Evolutionary conservation across 2,888 invertebrate species (phyloP), one percentile per base, ranked within the genome.

Genomic region (Lithophane semibrunnea): DNA sequence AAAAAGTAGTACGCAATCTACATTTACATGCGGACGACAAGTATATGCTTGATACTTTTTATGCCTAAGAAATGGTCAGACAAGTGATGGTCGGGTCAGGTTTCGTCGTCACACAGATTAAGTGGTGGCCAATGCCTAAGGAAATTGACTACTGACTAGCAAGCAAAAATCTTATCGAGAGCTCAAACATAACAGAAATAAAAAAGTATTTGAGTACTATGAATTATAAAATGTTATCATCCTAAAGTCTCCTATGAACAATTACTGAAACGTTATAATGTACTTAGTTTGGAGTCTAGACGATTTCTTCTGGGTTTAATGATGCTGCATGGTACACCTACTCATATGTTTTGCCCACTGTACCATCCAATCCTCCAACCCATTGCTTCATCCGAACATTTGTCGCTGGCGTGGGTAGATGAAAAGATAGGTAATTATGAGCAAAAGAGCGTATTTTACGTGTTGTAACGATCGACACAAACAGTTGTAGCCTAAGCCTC

Each of bases 361-460:
- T 37, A 49, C 49, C 16, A 47, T 42, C 18, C 63, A 13, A 69
- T 54, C n/a, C 60, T 72, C 60, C 56, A n/a, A 71, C 16, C 44
- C 29, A 73, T 67, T 83, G 75, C 85, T 68, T 78, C 84, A 77
- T 65, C 64, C 47, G 69, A 74, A 47, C 73, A 52, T 72, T 73
- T 79, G 85, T 84, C 75, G 60, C 56, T 21, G 7, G 72, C 77
- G 87, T 87, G 86, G 88, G 87, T 44, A 80, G 87, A 87, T 87
- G 82, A 87, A 87, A 85, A 82, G 85, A 83, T 73, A 44, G 5
- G 58, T 79, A 75, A 82, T 82, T 78, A 70, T 72, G 58, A 70
- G 64, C 37, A 58, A 70, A 69, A 44, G 61, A 56, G 63, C 63
- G 16, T 85, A 87, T 77, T 65, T 86, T 80, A 86, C 71, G 18